A percentile compares a stretch with the other conserved stretches of the same genome.
These are phyloP conservation scores for Myotis davidii DNA, from an alignment of 2,113 vertebrate genomes.

Conservation along the genomic window DNA sequence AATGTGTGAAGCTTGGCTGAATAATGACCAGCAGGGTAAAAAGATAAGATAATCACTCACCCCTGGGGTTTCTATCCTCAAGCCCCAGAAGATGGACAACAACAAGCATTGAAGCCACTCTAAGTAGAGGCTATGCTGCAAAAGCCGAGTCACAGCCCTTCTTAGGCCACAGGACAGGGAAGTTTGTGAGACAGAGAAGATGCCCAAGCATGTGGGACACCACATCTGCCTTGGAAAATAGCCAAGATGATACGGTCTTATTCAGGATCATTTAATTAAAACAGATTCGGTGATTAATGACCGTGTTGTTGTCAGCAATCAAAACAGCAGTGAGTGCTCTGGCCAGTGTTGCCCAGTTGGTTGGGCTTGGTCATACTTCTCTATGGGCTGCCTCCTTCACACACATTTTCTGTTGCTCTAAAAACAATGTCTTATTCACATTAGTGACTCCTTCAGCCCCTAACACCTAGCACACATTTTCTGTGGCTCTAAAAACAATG, in stretches of 20 bases:
- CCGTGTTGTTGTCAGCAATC: background rate
- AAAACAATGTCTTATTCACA: too few relatives aligned
- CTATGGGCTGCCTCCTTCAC: background rate
- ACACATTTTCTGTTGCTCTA: background rate
- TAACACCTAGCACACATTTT: background rate
- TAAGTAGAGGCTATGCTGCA: background rate
- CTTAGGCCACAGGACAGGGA: background rate
- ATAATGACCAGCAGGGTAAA: conserved; percentile 52
- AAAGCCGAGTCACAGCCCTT: background rate
- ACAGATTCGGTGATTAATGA: background rate
- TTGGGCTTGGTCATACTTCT: background rate
- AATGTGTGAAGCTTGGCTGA: conserved; percentile 60
- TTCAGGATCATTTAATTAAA: conserved; percentile 18
- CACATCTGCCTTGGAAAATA: background rate
- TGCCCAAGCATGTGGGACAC: background rate
- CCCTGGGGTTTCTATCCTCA: conserved; percentile 9
- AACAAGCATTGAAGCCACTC: background rate
- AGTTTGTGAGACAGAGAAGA: background rate
- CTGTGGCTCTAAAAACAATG: conserved; percentile 30
- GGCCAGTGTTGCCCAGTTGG: too few relatives aligned
- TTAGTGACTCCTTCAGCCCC: too few relatives aligned
- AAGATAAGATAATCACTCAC: conserved; percentile 52
- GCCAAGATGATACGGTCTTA: background rate
- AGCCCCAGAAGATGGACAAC: conserved; percentile 15
- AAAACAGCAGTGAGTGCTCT: background rate